Evolutionary conservation across 2,797 vertebrate species (phyloP).

Genomic region (Enteromius argenteus): DNA sequence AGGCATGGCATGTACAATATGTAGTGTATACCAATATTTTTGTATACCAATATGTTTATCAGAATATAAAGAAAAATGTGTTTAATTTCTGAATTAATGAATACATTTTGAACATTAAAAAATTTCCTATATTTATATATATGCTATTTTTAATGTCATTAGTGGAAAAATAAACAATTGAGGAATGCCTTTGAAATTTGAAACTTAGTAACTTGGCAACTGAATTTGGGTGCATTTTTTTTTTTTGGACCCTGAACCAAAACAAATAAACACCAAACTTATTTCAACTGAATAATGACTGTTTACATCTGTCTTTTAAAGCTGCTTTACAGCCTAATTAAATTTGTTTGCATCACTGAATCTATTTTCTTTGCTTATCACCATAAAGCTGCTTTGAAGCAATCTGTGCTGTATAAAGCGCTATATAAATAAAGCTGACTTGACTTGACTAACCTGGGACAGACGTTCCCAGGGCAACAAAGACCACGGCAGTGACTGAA

Average conservation of each 20-base stretch:
- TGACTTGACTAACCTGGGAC: slow-evolving; percentile 78
- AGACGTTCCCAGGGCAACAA: slow-evolving; percentile 87
- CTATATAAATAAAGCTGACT: not conserved
- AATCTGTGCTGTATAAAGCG: not conserved
- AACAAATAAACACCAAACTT: not conserved
- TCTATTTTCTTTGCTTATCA: not conserved
- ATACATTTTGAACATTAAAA: not conserved
- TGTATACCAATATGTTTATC: not conserved
- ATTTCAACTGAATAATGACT: not conserved
- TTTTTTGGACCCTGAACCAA: slow-evolving; percentile 25
- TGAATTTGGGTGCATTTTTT: not conserved
- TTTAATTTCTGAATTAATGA: not conserved
- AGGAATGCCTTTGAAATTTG: not conserved
- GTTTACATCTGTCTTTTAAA: not conserved
- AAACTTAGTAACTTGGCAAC: not conserved
- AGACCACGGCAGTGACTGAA: slow-evolving; percentile 87
- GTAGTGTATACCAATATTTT: not conserved
- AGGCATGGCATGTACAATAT: not conserved
- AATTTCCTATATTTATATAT: not conserved
- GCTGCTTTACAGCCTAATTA: not conserved
- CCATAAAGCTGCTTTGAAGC: not conserved
- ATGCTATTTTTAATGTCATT: not conserved
- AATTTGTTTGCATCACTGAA: not conserved
- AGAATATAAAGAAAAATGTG: not conserved
- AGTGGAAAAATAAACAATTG: not conserved